These are phyloP conservation scores for Esox lucius DNA, from an alignment of 2,797 vertebrate genomes.

Conservation along the genomic window DNA sequence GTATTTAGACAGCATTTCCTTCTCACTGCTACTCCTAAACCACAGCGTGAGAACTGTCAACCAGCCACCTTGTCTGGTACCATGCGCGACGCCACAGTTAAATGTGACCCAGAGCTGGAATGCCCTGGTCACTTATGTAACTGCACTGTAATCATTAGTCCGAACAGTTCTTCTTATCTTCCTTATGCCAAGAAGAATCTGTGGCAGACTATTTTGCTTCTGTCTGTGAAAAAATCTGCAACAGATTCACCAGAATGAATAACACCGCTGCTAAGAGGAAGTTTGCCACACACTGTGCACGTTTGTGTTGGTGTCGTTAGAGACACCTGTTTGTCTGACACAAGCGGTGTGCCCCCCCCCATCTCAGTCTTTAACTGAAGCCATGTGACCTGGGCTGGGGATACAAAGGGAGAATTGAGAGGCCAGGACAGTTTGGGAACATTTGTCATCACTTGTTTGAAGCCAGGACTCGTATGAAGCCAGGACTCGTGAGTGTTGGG, in stretches of 20 bases:
- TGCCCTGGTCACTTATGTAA: background rate
- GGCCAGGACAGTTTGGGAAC: background rate
- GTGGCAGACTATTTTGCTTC: too few species aligned
- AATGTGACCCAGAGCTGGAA: background rate
- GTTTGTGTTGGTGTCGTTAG: background rate
- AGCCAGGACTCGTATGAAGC: too few species aligned
- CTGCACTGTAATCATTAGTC: background rate
- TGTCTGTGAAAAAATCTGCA: too few species aligned
- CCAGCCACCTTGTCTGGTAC: background rate
- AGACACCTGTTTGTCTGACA: conserved; percentile 20
- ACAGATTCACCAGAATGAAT: too few species aligned
- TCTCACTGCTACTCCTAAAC: background rate
- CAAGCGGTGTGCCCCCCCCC: background rate
- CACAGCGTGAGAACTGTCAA: background rate
- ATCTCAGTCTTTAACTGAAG: conserved; percentile 9
- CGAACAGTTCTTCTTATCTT: too few species aligned
- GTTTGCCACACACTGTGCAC: background rate
- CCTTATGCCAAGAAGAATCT: too few species aligned
- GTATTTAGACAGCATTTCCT: background rate
- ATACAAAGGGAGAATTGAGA: conserved; percentile 21
- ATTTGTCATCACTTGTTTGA: conserved; percentile 12
- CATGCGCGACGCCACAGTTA: background rate
- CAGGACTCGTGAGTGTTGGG: background rate
- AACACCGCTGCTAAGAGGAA: background rate
- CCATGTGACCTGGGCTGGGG: conserved; percentile 5